These are phyloP conservation scores for Drymodes brunneopygia DNA, from an alignment of 2,113 vertebrate genomes.

Conservation along the genomic window DNA sequence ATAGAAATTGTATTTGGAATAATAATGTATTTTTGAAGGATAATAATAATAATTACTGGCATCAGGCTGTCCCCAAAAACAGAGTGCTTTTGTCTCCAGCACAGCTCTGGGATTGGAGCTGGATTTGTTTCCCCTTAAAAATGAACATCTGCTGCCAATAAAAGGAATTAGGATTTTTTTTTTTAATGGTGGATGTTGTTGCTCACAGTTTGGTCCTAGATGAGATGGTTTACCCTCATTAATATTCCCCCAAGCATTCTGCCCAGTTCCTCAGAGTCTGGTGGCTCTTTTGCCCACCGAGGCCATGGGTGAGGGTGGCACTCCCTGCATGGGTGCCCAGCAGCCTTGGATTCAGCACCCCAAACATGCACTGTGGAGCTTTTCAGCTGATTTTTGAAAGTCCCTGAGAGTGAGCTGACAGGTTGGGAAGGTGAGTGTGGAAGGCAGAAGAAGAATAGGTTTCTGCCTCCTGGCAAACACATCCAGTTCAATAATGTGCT, in stretches of 20 bases:
- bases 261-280: too few relatives aligned
- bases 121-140: background rate
- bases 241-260: background rate
- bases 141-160: background rate
- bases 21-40: background rate
- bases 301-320: rapidly evolving
- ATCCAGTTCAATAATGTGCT: background rate
- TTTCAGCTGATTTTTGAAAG: background rate
- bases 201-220: background rate
- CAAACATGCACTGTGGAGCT: rapidly evolving
- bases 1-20: background rate
- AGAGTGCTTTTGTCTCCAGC: background rate
- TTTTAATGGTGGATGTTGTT: background rate
- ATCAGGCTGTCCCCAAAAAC: background rate
- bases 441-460: background rate
- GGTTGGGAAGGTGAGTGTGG: background rate
- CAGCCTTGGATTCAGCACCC: rapidly evolving
- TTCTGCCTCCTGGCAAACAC: background rate
- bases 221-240: background rate
- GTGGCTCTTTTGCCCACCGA: background rate
- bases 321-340: rapidly evolving
- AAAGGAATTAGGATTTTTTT: background rate
- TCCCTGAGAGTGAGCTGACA: background rate
- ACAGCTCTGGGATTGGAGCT: background rate
- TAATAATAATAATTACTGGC: background rate